These are phyloP conservation scores for Drosophila miranda DNA, from an alignment of 1,140 invertebrate genomes.

Conservation along the genomic window DNA sequence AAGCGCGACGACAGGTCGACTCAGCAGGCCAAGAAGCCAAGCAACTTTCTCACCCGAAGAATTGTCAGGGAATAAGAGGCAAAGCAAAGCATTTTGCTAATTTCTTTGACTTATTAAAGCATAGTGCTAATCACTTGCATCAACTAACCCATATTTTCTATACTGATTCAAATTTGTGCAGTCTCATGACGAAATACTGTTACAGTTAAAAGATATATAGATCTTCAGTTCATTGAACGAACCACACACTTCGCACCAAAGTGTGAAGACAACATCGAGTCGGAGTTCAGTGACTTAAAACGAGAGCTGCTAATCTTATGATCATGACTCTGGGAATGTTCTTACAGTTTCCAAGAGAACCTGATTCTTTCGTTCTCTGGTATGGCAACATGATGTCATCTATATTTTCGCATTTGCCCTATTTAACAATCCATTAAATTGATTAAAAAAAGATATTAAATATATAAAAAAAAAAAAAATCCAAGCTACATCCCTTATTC, in stretches of 20 bases:
- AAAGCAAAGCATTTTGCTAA: conserved; percentile 48
- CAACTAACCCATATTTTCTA: conserved; percentile 60
- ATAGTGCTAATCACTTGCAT: conserved; percentile 54
- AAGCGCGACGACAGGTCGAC: conserved; percentile 27
- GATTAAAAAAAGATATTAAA: too few relatives aligned
- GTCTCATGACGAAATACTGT: conserved; percentile 21
- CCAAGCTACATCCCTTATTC: not conserved
- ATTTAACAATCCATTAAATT: too few relatives aligned
- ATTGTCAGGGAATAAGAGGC: conserved; percentile 26
- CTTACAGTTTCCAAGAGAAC: not conserved
- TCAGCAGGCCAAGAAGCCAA: conserved; percentile 8
- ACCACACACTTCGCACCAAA: conserved; percentile 18
- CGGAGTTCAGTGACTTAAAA: conserved; percentile 51
- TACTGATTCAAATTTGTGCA: conserved; percentile 15
- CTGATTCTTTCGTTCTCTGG: too few relatives aligned
- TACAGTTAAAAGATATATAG: conserved; percentile 17
- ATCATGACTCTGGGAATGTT: conserved; percentile 10
- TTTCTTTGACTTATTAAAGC: conserved; percentile 61
- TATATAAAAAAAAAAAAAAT: too few relatives aligned
- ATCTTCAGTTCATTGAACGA: conserved; percentile 61
- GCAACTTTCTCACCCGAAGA: conserved; percentile 21
- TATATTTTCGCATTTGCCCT: not conserved
- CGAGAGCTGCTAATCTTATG: conserved; percentile 39
- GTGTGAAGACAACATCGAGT: conserved; percentile 29
- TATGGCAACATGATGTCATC: conserved; percentile 4